Base-by-base conservation (phyloP, 2,113 vertebrate species). In the Rhinogobius similis region DNA sequence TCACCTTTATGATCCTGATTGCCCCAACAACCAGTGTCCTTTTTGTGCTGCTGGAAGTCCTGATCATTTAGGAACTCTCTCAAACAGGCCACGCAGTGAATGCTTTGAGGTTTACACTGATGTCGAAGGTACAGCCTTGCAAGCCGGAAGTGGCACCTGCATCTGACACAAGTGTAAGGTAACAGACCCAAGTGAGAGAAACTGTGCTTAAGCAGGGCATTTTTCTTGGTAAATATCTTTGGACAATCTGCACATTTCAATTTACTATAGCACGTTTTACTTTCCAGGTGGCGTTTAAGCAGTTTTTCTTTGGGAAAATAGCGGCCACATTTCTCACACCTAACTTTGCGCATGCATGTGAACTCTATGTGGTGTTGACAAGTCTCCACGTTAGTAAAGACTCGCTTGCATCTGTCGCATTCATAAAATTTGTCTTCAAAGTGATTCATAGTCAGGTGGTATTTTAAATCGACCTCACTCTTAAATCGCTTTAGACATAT, bases 111-210 rank as follows among this genome's bases (percentile, higher is more conserved):
- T 24, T 91, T 83, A 46, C 93, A 94, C 46, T 87, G 87, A 69
- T 94, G 93, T 26, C 77, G 80, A 24, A 82, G 86, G 76, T 93
- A 93, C 2, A 90, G 88, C 5, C 77, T 87, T 1, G 91, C 87
- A 63, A 93, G 77, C 24, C 91, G 91, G 76, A 92, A 94, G 83
- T 93, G 93, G 26, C 83, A 77, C 62, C 65, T 85, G 76, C 93
- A 94, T 26, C 83, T 87, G 1, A 92, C 1, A 36, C 93, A 94
- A 10, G 93, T 95, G 84, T 96, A 97, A 0, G 95, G 95, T 38
- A 95, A 83, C 71, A 96, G 85, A 11, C 91, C 91, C 0, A 93
- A 83, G 52, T 94, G 93, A 14, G 87, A 83, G 82, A 93, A 94
- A 84, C 92, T 94, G 87, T 93, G 93, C n/a, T 89, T 92, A 53